Conservation (phyloP, 2,797 vertebrate genomes). For the Buceros bicornis region DNA sequence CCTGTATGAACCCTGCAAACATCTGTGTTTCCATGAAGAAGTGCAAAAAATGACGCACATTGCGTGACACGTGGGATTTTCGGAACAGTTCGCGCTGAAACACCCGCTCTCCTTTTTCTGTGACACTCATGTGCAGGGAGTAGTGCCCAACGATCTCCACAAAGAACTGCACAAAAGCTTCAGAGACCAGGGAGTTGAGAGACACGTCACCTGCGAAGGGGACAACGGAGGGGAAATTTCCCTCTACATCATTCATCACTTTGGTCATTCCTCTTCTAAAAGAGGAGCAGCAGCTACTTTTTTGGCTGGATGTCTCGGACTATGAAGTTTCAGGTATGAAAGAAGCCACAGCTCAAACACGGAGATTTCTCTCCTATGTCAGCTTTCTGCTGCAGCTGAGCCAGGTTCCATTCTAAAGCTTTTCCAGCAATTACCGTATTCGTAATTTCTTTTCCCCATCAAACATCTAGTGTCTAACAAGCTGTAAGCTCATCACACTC, state of each 20-base stretch:
- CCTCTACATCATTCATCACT: no score
- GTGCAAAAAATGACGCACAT: conserved; percentile 91
- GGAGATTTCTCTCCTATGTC: not conserved
- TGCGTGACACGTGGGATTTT: conserved; percentile 90
- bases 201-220: conserved; percentile 60
- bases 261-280: not conserved
- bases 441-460: not conserved
- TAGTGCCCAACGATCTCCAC: conserved; percentile 97
- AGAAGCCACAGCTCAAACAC: not conserved
- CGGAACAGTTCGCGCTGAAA: conserved; percentile 93
- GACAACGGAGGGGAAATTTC: not conserved
- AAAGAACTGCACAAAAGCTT: conserved; percentile 95
- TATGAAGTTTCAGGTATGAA: not conserved
- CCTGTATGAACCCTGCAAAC: conserved; percentile 98
- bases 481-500: not conserved
- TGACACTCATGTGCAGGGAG: conserved; percentile 88
- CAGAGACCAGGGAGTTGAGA: conserved; percentile 91
- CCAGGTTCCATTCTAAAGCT: not conserved
- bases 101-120: conserved; percentile 82
- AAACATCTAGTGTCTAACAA: not conserved
- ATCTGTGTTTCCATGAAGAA: conserved; percentile 98
- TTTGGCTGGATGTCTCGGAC: not conserved
- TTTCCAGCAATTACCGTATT: not conserved
- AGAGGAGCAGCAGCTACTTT: not conserved
- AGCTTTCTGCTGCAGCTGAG: not conserved